Percentiles rank a stretch among this genome's conserved stretches.
Evolutionary conservation across 1,140 invertebrate genomes (phyloP).

Genomic region (Drosophila ogumai): DNA sequence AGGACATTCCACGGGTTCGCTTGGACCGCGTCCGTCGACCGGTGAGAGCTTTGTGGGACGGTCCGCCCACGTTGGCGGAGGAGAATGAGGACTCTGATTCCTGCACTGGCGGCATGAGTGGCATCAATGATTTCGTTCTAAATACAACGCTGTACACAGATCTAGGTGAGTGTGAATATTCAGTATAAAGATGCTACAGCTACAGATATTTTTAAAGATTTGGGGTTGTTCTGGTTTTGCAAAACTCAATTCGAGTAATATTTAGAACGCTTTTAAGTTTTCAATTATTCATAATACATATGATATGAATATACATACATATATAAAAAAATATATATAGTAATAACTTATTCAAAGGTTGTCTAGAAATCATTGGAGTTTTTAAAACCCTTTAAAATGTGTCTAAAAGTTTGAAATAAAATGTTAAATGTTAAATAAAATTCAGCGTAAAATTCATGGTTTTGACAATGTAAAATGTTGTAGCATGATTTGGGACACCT

Average conservation of each 20-base stretch:
- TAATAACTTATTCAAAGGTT: no score
- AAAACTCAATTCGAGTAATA: not conserved
- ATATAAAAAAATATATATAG: no score
- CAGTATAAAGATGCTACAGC: not conserved
- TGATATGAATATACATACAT: no score
- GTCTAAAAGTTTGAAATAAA: no score
- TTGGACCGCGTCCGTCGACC: constrained; percentile 80
- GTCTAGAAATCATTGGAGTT: no score
- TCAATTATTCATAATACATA: no score
- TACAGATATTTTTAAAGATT: not conserved
- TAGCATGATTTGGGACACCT: no score
- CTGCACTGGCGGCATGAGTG: constrained; percentile 65
- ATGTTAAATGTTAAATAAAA: no score
- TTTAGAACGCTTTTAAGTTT: not conserved
- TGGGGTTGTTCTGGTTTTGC: not conserved
- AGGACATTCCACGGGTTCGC: constrained; percentile 81
- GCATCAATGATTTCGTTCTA: constrained; percentile 74
- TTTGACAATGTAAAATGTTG: no score
- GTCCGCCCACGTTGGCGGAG: constrained; percentile 81
- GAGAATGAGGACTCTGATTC: constrained; percentile 83
- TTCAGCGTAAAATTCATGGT: no score
- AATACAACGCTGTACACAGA: constrained; percentile 83
- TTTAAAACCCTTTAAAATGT: no score
- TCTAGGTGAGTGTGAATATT: constrained; percentile 70
- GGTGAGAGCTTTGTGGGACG: constrained; percentile 78